Evolutionary conservation across 2,888 invertebrate species (phyloP).

Genomic region (Cepaea hortensis): DNA sequence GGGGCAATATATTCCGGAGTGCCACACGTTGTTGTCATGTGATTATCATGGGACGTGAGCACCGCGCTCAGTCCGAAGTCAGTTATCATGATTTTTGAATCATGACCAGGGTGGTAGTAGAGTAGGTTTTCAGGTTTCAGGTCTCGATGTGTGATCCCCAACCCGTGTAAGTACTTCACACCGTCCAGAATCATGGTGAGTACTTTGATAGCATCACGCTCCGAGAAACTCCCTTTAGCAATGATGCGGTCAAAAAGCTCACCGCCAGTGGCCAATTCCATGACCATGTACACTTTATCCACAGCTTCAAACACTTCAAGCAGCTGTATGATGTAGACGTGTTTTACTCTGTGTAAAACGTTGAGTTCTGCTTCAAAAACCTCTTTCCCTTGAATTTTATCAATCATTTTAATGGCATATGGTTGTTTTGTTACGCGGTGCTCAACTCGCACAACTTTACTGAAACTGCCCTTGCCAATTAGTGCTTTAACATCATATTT

Average conservation of each 20-base stretch:
- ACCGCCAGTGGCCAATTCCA: conserved; percentile 82
- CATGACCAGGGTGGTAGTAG: conserved; percentile 79
- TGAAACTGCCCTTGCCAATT: conserved; percentile 77
- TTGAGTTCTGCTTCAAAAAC: conserved; percentile 78
- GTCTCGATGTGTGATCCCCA: conserved; percentile 80
- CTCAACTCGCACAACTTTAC: conserved; percentile 77
- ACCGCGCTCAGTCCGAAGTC: conserved; percentile 79
- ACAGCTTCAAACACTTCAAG: conserved; percentile 79
- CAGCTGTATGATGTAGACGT: conserved; percentile 79
- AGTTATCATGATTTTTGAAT: conserved; percentile 79
- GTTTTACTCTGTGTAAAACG: conserved; percentile 78
- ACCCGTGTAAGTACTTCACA: conserved; percentile 78
- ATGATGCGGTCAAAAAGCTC: conserved; percentile 81
- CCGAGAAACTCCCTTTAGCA: conserved; percentile 79
- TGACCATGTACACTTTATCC: conserved; percentile 80
- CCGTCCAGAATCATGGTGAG: conserved; percentile 78
- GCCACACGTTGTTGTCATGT: conserved; percentile 79
- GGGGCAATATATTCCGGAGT: conserved; percentile 80
- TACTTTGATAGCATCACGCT: conserved; percentile 76
- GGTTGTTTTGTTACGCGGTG: conserved; percentile 76
- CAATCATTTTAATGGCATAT: conserved; percentile 78
- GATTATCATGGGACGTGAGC: conserved; percentile 74
- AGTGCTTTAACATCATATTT: conserved; percentile 78
- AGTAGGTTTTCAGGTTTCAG: conserved; percentile 82
- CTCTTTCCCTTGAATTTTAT: conserved; percentile 75